Conservation (phyloP, 2,113 vertebrate species). For the Silurus glanis region DNA sequence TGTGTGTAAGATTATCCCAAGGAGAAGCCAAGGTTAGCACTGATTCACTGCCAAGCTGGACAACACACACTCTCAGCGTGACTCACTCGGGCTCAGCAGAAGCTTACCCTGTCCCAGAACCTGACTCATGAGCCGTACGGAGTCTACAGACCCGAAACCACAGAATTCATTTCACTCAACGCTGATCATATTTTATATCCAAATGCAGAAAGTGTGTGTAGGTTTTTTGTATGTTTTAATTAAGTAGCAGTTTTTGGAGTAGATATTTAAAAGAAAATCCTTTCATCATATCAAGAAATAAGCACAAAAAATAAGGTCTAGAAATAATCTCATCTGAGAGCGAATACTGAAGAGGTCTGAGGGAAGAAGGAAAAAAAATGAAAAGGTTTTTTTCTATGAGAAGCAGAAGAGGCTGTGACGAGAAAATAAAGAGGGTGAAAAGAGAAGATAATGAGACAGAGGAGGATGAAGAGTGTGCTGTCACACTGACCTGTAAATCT, state of each 20-base stretch:
- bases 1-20: constrained; percentile 8
- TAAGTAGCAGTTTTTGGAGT: background rate
- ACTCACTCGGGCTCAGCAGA: constrained; percentile 21
- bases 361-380: background rate
- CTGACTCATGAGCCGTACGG: constrained; percentile 23
- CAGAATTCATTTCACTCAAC: background rate
- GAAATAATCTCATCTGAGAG: background rate
- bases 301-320: background rate
- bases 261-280: background rate
- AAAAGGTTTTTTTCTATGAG: background rate
- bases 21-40: constrained; percentile 16
- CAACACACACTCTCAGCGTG: constrained; percentile 32
- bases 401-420: background rate
- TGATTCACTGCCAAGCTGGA: constrained; percentile 34
- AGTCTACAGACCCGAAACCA: background rate
- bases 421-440: constrained; percentile 8
- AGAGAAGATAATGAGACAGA: background rate
- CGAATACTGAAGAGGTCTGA: background rate
- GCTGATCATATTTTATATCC: background rate
- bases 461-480: constrained; percentile 11
- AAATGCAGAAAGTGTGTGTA: background rate
- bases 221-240: background rate
- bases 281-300: background rate
- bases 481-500: constrained; percentile 23
- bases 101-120: constrained; percentile 7